phyloP scores from a whole-genome alignment of 2,797 vertebrate species.

The Pristis pectinata region DNA sequence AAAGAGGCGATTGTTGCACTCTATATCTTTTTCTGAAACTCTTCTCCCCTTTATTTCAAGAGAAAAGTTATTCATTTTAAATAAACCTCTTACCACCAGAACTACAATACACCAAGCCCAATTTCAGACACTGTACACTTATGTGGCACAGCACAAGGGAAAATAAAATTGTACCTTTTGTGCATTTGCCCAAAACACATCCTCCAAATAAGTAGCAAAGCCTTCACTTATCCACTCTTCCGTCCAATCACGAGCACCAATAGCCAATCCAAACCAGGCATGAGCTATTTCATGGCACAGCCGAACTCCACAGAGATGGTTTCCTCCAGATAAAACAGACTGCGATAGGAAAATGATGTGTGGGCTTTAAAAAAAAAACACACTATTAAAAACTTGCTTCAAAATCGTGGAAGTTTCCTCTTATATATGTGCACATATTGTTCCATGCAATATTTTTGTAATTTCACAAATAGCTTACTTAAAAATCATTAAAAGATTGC shows the following conservation, averaged over 20 bases:
- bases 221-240: slow-evolving; percentile 98
- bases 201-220: slow-evolving; percentile 90
- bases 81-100: not conserved
- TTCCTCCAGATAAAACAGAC: slow-evolving; percentile 63
- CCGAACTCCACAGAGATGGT: slow-evolving; percentile 74
- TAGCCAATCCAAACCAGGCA: slow-evolving; percentile 90
- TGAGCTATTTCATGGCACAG: slow-evolving; percentile 95
- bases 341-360: slow-evolving; percentile 93
- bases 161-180: slow-evolving; percentile 66
- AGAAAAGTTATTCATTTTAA: not conserved
- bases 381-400: not conserved
- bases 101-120: not conserved
- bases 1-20: not conserved
- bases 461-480: not conserved
- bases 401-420: not conserved
- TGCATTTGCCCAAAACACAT: slow-evolving; percentile 76
- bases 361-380: slow-evolving; percentile 65
- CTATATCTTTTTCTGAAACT: slow-evolving; percentile 8
- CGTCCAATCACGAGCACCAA: slow-evolving; percentile 89
- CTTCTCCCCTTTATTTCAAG: not conserved
- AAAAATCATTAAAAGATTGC: not conserved
- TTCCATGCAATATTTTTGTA: not conserved
- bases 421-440: not conserved
- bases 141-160: not conserved
- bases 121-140: not conserved